Conservation (phyloP, 1,140 invertebrate genomes). For the Pissodes strobi region DNA sequence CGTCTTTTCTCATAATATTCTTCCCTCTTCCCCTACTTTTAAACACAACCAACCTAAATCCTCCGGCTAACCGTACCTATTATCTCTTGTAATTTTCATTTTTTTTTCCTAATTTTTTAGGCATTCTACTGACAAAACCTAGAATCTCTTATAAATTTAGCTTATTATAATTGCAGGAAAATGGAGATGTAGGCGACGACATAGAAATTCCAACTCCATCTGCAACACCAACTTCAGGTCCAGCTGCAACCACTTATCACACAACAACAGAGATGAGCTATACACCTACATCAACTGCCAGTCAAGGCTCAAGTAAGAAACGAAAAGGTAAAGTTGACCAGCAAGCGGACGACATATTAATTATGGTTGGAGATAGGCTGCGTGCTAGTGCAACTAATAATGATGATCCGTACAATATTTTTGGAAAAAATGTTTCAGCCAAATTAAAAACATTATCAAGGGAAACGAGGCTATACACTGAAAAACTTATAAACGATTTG, state of each 20-base stretch:
- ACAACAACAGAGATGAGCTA: conserved; percentile 16
- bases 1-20: no score
- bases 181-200: background rate
- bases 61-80: no score
- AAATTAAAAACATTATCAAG: conserved; percentile 16
- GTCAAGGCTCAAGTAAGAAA: conserved; percentile 9
- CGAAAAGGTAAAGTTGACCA: conserved; percentile 16
- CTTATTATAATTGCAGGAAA: conserved; percentile 8
- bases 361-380: conserved; percentile 12
- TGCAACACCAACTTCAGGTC: background rate
- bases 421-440: conserved; percentile 16
- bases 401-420: conserved; percentile 17
- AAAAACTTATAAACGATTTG: no score
- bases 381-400: background rate
- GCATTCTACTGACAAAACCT: no score
- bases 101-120: no score
- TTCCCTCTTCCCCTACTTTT: no score
- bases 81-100: no score
- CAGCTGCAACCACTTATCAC: background rate
- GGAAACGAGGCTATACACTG: no score
- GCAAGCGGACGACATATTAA: conserved; percentile 25
- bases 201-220: background rate
- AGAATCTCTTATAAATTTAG: no score
- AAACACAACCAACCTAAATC: no score
- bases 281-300: no score